These are phyloP conservation scores for Ichneumon xanthorius DNA, from an alignment of 2,888 invertebrate species.

Conservation along the genomic window DNA sequence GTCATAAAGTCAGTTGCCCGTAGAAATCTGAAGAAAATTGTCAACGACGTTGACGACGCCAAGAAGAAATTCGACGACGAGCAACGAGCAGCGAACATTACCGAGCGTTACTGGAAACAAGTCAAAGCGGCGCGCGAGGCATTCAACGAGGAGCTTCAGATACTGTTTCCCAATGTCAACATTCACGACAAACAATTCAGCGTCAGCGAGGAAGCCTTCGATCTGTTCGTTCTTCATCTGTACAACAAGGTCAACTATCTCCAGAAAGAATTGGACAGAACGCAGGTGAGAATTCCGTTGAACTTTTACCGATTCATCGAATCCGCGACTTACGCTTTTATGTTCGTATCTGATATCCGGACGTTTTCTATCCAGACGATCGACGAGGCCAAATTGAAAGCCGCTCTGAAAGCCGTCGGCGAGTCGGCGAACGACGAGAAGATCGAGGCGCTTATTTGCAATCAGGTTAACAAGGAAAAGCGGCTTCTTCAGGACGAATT, in stretches of 20 bases:
- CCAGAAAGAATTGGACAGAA: conserved; percentile 91
- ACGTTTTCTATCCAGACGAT: conserved; percentile 84
- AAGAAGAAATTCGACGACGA: conserved; percentile 88
- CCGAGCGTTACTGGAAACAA: conserved; percentile 94
- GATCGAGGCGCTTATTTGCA: conserved; percentile 86
- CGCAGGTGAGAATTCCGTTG: conserved; percentile 86
- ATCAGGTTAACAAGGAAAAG: conserved; percentile 90
- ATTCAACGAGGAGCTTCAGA: conserved; percentile 89
- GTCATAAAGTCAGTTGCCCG: conserved; percentile 80
- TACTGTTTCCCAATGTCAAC: conserved; percentile 91
- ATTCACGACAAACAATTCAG: conserved; percentile 88
- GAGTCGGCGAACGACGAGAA: conserved; percentile 87
- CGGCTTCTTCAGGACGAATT: conserved; percentile 89
- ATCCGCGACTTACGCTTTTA: too few species aligned
- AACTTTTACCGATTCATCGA: not conserved
- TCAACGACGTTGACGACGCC: conserved; percentile 87
- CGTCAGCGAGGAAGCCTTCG: conserved; percentile 89
- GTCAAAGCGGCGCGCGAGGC: conserved; percentile 88
- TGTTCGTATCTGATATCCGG: not conserved
- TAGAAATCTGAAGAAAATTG: conserved; percentile 83
- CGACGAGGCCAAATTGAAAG: conserved; percentile 87
- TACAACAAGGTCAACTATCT: conserved; percentile 91
- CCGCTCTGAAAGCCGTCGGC: conserved; percentile 88
- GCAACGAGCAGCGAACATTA: conserved; percentile 87
- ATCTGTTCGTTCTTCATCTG: conserved; percentile 92